Evolutionary conservation across 2,113 vertebrate species (phyloP), one percentile per base, ranked within the genome.

Genomic region (Cercopithecus mona): DNA sequence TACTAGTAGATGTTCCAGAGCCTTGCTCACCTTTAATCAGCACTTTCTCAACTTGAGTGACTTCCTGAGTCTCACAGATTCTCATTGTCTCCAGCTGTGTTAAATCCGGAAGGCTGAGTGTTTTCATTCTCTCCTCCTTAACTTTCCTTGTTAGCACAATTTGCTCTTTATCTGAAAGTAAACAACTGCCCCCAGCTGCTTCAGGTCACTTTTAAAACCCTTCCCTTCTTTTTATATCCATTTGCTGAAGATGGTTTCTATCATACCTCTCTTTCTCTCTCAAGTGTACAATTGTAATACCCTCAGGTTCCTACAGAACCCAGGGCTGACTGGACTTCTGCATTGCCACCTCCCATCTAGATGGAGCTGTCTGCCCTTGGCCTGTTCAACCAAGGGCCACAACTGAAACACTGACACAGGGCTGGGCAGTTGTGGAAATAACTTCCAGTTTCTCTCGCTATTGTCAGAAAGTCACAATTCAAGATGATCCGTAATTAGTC

Each of bases 401-500:
- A 45, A 18, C 11, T 14, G 73, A 97, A 68, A 83, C 32, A 68
- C 32, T 14, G 11, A 66, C 82, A 22, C 16, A 35, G 52, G 57
- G 78, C 90, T 78, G 52, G 23, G 12, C 66, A 76, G 73, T 52
- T 88, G 66, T 7, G 11, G 30, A 68, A 88, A 76, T 93, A 57
- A 83, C 70, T 95, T 83, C 68, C 12, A 22, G 57, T 76, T 64
- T 88, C 90, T 48, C 82, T 96, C 18, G 38, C 82, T 50, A 83
- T 48, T 83, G 80, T 90, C 86, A 88, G 45, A 85, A 86, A 96
- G 40, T 86, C 70, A 87, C 78, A 84, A 3, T 88, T 93, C 75
- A 45, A 40, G 85, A 88, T 72, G 75, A 84, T 83, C 83, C 88
- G 84, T 95, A 79, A 96, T 97, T 80, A 90, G 79, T 48, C 81